Base-by-base conservation (phyloP, 2,113 vertebrate species). In the Zingel zingel region DNA sequence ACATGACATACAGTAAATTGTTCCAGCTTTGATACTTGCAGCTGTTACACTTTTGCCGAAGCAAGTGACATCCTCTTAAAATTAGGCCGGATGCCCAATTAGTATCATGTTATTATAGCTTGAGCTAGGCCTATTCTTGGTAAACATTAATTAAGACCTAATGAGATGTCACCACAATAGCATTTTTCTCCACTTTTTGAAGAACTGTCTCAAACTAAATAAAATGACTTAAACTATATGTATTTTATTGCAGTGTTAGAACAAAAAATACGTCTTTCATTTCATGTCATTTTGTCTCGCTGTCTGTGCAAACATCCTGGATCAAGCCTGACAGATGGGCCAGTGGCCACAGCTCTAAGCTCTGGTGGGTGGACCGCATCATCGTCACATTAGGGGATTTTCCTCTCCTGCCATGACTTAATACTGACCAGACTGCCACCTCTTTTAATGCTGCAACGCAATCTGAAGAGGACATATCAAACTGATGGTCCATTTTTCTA, bases 301-400 rank as follows among this genome's bases (percentile, higher is more conserved):
- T 7, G 30, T 56, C 16, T 79, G 51, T n/a, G 50, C 66, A 64
- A 74, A 87, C 23, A 63, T 63, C 33, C 78, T n/a, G n/a, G 33
- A 79, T 62, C 62, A 63, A 67, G 79, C 66, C 56, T 61, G 84
- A 92, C 92, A 93, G 91, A 92, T 91, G 91, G 89, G 71, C 62
- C 74, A 43, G 71, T 75, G 79, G 83, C 56, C 73, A 77, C 83
- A 82, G 75, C 74, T 45, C 75, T 94, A 91, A 93, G 88, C 91
- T 79, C 67, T 82, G 76, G 89, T 88, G 88, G 89, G 84, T 77
- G 82, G 88, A 87, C 79, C 16, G 61, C 85, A 88, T 92, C 92
- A 91, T 77, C 66, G 72, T 82, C 77, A 88, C 88, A 90, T 89
- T 83, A 84, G 86, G 77, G 87, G 92, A 93, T 94, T 94, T 94